Conservation (phyloP, 2,113 vertebrate genomes). For the Nesogale talazaci region DNA sequence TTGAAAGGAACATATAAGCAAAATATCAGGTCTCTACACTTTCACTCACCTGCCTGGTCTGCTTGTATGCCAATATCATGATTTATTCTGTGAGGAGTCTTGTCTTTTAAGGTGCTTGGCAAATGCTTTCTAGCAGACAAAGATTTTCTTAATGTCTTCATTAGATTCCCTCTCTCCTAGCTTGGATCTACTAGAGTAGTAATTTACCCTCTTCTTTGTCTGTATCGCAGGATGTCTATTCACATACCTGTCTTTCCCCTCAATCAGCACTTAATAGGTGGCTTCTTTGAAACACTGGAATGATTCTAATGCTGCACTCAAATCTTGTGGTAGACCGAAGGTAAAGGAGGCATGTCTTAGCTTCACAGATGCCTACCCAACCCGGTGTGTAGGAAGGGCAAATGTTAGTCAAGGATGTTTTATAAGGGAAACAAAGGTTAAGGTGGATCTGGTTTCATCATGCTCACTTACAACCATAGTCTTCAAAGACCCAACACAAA, state of each 20-base stretch:
- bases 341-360: background rate
- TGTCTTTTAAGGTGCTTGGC: conserved; percentile 9
- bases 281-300: conserved; percentile 13
- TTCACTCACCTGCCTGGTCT: background rate
- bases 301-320: background rate
- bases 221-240: background rate
- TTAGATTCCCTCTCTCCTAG: background rate
- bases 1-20: conserved; percentile 21
- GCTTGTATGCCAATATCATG: background rate
- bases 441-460: conserved; percentile 25
- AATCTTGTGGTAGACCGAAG: background rate
- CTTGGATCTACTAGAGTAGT: background rate
- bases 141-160: background rate
- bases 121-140: background rate
- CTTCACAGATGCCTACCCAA: conserved; percentile 20
- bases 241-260: background rate
- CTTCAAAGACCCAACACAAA: background rate
- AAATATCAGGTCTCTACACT: background rate
- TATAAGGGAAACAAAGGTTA: conserved; percentile 20
- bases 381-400: conserved; percentile 9
- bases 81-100: background rate
- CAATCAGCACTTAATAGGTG: background rate
- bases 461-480: conserved; percentile 5
- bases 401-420: conserved; percentile 12
- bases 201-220: conserved; percentile 2